Evolutionary conservation across 1,140 invertebrate species (phyloP).

Genomic region (Drosophila guanche): DNA sequence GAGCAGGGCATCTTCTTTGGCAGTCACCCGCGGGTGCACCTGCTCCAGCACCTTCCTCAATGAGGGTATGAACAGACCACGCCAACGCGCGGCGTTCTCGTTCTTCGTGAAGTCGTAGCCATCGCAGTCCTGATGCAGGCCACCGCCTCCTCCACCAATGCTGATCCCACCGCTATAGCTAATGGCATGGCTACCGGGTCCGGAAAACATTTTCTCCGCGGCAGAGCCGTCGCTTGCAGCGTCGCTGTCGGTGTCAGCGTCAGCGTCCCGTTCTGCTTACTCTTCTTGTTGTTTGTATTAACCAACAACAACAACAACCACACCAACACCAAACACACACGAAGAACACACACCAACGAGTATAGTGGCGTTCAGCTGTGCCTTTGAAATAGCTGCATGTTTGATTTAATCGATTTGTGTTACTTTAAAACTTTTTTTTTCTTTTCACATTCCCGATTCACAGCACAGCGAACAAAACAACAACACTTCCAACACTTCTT

Average conservation of each 20-base stretch:
- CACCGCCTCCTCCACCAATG: slow-evolving; percentile 33
- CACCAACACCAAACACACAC: too few relatives aligned
- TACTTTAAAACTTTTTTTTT: neutral
- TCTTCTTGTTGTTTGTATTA: slow-evolving; percentile 40
- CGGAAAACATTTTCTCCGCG: slow-evolving; percentile 43
- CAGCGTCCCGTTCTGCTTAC: slow-evolving; percentile 27
- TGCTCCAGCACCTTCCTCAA: slow-evolving; percentile 93
- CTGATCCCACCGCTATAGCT: slow-evolving; percentile 38
- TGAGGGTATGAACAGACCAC: slow-evolving; percentile 92
- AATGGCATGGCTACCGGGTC: slow-evolving; percentile 39
- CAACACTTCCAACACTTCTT: slow-evolving; percentile 43
- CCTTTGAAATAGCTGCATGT: slow-evolving; percentile 32
- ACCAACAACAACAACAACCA: slow-evolving; percentile 13
- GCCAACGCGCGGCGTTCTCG: slow-evolving; percentile 95
- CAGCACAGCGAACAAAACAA: slow-evolving; percentile 35
- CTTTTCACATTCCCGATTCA: slow-evolving; percentile 30
- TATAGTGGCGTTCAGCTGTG: slow-evolving; percentile 11
- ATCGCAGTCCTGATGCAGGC: slow-evolving; percentile 77
- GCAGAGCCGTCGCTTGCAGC: slow-evolving; percentile 20
- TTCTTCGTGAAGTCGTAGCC: slow-evolving; percentile 94
- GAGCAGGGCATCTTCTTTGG: slow-evolving; percentile 94
- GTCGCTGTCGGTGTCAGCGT: slow-evolving; percentile 15
- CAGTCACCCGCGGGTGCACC: slow-evolving; percentile 93
- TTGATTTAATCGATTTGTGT: slow-evolving; percentile 32
- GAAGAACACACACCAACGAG: too few relatives aligned